Evolutionary conservation across 2,797 vertebrate species (phyloP).

Genomic region (Melanotaenia parkinsoni): DNA sequence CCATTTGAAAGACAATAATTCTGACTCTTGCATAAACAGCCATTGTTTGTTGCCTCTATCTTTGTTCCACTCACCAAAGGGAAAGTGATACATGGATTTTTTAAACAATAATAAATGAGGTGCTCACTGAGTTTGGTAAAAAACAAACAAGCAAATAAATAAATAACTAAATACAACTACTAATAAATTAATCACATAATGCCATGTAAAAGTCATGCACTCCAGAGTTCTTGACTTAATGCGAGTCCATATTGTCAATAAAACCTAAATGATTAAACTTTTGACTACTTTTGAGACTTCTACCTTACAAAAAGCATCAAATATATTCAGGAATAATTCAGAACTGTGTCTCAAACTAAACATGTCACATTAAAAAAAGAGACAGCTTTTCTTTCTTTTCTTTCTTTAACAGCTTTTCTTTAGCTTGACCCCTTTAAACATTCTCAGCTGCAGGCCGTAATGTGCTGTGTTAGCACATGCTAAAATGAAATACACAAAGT

Average conservation of each 20-base stretch:
- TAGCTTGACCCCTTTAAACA: not conserved
- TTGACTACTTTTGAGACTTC: not conserved
- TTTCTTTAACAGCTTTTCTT: not conserved
- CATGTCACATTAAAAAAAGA: not conserved
- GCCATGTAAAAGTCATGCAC: not conserved
- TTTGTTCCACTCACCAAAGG: constrained; percentile 11
- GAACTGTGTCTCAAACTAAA: not conserved
- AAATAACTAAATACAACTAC: no score
- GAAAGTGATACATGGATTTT: not conserved
- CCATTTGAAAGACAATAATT: not conserved
- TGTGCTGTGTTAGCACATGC: no score
- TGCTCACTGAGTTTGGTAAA: no score
- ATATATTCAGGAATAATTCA: not conserved
- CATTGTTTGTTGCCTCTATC: not conserved
- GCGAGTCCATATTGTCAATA: not conserved
- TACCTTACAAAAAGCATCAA: not conserved
- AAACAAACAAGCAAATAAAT: no score
- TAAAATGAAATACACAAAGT: not conserved
- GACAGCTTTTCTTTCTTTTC: not conserved
- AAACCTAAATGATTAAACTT: not conserved
- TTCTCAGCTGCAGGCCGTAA: not conserved
- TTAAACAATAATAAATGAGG: no score
- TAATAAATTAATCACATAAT: no score
- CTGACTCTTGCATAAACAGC: not conserved
- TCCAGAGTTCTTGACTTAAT: not conserved